Conservation (phyloP, 2,888 invertebrate species). For the Poecilus cupreus region DNA sequence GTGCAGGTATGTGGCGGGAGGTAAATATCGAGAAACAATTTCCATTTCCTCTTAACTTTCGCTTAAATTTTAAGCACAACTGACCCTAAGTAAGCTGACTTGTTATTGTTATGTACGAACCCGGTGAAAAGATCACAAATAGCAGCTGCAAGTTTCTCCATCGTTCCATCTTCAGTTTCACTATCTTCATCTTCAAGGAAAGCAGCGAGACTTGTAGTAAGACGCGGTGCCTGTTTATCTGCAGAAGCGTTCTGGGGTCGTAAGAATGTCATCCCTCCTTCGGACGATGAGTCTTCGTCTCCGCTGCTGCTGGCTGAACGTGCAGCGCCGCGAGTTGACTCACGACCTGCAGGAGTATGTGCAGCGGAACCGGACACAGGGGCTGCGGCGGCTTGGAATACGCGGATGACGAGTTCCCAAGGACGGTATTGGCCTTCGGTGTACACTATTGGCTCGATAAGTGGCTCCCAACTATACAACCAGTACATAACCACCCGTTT, state of each 20-base stretch:
- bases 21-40: no score
- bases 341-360: constrained; percentile 14
- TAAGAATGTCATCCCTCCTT: constrained; percentile 70
- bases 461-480: constrained; percentile 84
- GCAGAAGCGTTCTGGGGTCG: constrained; percentile 62
- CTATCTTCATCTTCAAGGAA: constrained; percentile 81
- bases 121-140: constrained; percentile 86
- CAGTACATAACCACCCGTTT: no score
- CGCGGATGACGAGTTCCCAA: constrained; percentile 82
- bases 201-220: constrained; percentile 75
- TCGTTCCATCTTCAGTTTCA: constrained; percentile 82
- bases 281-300: constrained; percentile 69
- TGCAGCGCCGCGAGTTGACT: constrained; percentile 62
- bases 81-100: not conserved
- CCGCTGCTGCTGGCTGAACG: constrained; percentile 68
- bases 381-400: constrained; percentile 72
- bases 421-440: constrained; percentile 81
- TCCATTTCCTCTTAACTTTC: no score
- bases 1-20: no score
- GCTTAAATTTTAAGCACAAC: not conserved
- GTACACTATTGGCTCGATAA: constrained; percentile 84
- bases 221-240: constrained; percentile 67
- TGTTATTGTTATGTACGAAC: constrained; percentile 69
- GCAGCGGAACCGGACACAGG: constrained; percentile 29
- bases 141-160: constrained; percentile 83